Conservation (phyloP, 1,140 invertebrate species). For the Panonychus citri region DNA sequence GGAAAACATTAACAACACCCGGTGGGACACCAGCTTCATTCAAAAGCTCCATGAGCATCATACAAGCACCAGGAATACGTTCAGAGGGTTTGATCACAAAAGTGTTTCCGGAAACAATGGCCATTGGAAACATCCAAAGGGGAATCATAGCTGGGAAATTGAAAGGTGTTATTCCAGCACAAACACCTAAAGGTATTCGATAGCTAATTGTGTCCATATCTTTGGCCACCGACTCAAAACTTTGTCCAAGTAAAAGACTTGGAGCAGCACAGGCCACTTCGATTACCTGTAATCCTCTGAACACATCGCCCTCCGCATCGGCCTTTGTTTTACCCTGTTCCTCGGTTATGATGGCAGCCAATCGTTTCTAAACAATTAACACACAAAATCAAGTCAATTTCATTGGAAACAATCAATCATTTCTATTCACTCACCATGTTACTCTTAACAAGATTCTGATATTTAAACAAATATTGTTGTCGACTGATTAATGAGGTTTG, state of each 20-base stretch:
- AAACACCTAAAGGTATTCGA: conserved; percentile 64
- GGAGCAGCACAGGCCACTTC: conserved; percentile 87
- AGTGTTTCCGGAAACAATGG: conserved; percentile 65
- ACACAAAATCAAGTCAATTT: too few relatives aligned
- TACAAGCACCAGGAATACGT: conserved; percentile 81
- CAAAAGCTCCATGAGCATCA: conserved; percentile 74
- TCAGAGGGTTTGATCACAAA: conserved; percentile 68
- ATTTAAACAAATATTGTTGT: conserved; percentile 88
- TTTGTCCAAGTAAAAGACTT: conserved; percentile 71
- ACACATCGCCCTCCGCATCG: conserved; percentile 94
- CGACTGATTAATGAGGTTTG: conserved; percentile 73
- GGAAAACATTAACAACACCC: conserved; percentile 84
- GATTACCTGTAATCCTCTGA: conserved; percentile 88
- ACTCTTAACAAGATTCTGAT: conserved; percentile 47
- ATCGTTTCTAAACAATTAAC: conserved; percentile 38
- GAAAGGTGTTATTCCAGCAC: conserved; percentile 54
- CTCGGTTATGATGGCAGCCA: conserved; percentile 72
- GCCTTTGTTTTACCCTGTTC: conserved; percentile 94
- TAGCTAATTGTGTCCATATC: conserved; percentile 82
- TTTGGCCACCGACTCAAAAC: conserved; percentile 63
- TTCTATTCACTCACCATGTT: conserved; percentile 36
- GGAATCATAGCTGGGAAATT: conserved; percentile 97
- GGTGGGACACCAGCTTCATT: conserved; percentile 74
- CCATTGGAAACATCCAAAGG: conserved; percentile 92
- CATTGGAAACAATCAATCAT: too few relatives aligned